Percentiles rank a stretch among this genome's conserved stretches.
These are phyloP conservation scores for Mastigias papua DNA, from an alignment of 30 jellyfish, hydroid and myxozoan species.

Conservation along the genomic window DNA sequence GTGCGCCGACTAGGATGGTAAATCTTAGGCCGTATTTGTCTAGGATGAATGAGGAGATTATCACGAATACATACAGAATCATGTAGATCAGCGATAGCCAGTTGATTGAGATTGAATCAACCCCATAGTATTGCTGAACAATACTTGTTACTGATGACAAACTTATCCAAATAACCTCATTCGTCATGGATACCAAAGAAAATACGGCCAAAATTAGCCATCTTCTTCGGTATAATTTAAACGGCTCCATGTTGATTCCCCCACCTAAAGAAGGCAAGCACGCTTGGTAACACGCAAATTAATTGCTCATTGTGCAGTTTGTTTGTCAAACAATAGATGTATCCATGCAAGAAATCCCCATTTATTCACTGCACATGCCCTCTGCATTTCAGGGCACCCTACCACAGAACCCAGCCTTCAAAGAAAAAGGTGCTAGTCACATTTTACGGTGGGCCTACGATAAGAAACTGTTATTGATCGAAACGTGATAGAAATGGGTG, in stretches of 20 bases:
- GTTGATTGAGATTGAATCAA: constrained; percentile 80
- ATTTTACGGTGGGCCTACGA: no score
- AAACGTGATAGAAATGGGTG: no score
- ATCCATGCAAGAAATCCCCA: neutral
- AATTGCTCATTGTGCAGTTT: no score
- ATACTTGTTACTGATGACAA: constrained; percentile 87
- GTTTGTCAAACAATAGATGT: no score
- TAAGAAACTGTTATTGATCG: no score
- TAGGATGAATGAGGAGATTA: constrained; percentile 73
- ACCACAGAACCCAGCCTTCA: no score
- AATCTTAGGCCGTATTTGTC: constrained; percentile 85
- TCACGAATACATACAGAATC: constrained; percentile 76
- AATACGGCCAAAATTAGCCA: constrained; percentile 90
- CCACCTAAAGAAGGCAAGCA: neutral
- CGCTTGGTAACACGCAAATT: neutral
- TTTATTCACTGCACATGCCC: no score
- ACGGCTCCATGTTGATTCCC: constrained; percentile 19
- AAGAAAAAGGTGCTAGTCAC: no score
- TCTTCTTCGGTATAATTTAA: constrained; percentile 73
- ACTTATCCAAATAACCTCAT: constrained; percentile 93
- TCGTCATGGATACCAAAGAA: constrained; percentile 91
- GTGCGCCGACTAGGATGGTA: constrained; percentile 86
- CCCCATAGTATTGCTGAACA: constrained; percentile 81
- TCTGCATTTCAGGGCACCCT: no score
- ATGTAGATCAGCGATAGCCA: constrained; percentile 90